phyloP scores from a whole-genome alignment of 2,797 vertebrate species.

The Thaleichthys pacificus region DNA sequence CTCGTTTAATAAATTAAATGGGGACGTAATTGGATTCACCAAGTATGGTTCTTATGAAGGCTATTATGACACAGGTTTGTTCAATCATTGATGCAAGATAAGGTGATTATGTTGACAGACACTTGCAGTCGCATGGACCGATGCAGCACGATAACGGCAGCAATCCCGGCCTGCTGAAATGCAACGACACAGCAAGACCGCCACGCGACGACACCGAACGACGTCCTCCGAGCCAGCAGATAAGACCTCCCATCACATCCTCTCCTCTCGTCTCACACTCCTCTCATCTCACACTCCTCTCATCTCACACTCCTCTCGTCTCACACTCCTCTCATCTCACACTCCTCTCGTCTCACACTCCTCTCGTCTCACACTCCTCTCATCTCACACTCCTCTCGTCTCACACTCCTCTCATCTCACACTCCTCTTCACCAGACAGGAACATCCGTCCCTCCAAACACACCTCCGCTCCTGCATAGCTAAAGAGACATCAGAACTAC shows the following conservation, averaged over 20 bases:
- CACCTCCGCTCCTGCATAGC: constrained; percentile 41
- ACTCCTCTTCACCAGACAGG: constrained; percentile 16
- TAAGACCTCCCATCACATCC: background rate
- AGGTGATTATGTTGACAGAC: background rate
- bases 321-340: background rate
- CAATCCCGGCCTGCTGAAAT: background rate
- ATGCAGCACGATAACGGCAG: background rate
- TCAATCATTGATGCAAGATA: background rate
- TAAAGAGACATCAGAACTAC: constrained; percentile 61
- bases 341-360: background rate
- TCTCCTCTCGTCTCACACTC: background rate
- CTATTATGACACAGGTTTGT: background rate
- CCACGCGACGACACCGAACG: background rate
- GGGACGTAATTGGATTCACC: constrained; percentile 20
- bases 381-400: background rate
- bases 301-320: background rate
- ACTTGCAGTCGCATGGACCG: background rate
- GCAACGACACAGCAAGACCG: background rate
- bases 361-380: background rate
- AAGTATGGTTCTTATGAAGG: constrained; percentile 10
- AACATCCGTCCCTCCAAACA: constrained; percentile 20
- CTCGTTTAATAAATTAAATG: constrained; percentile 22
- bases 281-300: background rate
- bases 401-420: background rate
- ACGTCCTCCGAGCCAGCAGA: background rate